phyloP scores from a whole-genome alignment of 2,888 invertebrate genomes.

The Mamestra brassicae region DNA sequence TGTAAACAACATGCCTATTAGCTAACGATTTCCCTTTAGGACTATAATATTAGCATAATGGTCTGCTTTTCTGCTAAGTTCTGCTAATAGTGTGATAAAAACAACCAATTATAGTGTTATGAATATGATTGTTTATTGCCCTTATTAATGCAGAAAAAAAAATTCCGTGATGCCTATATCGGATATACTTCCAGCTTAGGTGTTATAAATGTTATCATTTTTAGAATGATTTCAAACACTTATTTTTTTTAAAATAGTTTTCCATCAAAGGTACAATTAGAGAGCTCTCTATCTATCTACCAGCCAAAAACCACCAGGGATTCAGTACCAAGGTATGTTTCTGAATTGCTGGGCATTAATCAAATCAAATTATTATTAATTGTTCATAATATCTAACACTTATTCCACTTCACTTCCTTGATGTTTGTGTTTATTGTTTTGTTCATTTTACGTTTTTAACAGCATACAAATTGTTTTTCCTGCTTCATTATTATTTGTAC shows the following conservation, averaged over 20 bases:
- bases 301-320: too few species aligned
- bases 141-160: neutral
- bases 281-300: neutral
- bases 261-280: neutral
- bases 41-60: conserved; percentile 11
- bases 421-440: neutral
- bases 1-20: conserved; percentile 31
- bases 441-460: neutral
- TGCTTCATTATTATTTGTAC: neutral
- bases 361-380: conserved; percentile 1
- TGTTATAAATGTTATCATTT: neutral
- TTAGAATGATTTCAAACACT: neutral
- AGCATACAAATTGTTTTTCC: neutral
- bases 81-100: conserved; percentile 1
- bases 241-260: neutral
- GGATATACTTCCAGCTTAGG: neutral
- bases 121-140: conserved; percentile 1
- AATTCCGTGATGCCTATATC: neutral
- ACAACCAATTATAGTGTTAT: neutral
- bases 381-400: neutral
- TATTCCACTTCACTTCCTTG: conserved; percentile 7
- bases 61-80: neutral
- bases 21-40: conserved; percentile 29
- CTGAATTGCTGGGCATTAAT: neutral
- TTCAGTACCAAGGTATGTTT: neutral